These are phyloP conservation scores for Phylloscopus whistleri DNA, from an alignment of 2,113 vertebrate genomes.

Conservation along the genomic window DNA sequence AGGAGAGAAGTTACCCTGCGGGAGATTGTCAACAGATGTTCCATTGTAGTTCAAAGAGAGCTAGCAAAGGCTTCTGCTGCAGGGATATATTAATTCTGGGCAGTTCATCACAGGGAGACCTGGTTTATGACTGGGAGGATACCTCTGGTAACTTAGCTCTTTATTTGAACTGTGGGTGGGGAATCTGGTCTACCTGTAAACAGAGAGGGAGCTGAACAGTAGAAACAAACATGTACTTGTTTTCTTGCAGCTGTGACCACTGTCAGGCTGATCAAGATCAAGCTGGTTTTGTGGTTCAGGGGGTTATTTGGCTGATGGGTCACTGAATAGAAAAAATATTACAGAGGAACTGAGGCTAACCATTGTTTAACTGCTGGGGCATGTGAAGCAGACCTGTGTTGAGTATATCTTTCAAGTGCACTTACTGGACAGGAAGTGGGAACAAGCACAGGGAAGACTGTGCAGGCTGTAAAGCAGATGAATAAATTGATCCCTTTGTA, in stretches of 20 bases:
- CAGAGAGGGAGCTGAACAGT: background rate
- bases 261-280: slow-evolving; percentile 7
- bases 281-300: slow-evolving; percentile 14
- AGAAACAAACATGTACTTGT: background rate
- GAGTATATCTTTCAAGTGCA: background rate
- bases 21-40: slow-evolving; percentile 67
- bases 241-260: slow-evolving; percentile 15
- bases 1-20: slow-evolving; percentile 39
- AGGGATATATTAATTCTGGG: slow-evolving; percentile 55
- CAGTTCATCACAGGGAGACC: slow-evolving; percentile 48
- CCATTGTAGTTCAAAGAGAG: slow-evolving; percentile 60
- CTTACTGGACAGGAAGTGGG: background rate
- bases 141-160: slow-evolving; percentile 12
- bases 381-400: background rate
- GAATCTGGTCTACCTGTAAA: slow-evolving; percentile 21
- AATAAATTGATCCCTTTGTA: background rate
- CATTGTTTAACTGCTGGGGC: background rate
- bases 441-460: background rate
- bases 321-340: background rate
- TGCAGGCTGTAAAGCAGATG: background rate
- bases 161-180: slow-evolving; percentile 31
- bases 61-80: slow-evolving; percentile 46
- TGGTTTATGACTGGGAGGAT: slow-evolving; percentile 50
- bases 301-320: slow-evolving; percentile 1
- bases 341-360: slow-evolving; percentile 11